These are phyloP conservation scores for Agonopterix arenella DNA, from an alignment of 2,888 invertebrate genomes.

Conservation along the genomic window DNA sequence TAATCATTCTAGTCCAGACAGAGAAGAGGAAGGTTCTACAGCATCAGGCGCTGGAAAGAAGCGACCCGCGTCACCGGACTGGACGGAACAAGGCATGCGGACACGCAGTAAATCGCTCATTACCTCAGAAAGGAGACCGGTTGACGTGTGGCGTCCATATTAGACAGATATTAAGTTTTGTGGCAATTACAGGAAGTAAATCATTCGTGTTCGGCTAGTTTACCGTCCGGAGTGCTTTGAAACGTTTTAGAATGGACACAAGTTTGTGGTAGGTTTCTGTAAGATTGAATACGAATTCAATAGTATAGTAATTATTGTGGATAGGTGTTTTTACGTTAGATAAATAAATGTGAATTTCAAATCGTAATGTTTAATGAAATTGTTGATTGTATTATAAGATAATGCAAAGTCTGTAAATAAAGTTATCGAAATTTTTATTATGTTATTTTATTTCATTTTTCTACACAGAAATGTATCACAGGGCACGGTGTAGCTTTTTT, in stretches of 20 bases:
- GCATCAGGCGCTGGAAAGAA: constrained; percentile 64
- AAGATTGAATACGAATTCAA: constrained; percentile 39
- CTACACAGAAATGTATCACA: neutral
- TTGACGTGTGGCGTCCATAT: constrained; percentile 90
- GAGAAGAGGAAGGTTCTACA: constrained; percentile 53
- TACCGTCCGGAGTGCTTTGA: constrained; percentile 45
- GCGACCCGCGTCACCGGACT: constrained; percentile 73
- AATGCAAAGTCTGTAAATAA: constrained; percentile 74
- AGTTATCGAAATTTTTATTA: constrained; percentile 64
- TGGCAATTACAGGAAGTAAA: constrained; percentile 22
- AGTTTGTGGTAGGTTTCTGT: constrained; percentile 21
- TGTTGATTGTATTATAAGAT: constrained; percentile 75
- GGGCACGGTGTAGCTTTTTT: too few species aligned
- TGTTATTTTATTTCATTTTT: neutral
- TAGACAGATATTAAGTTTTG: constrained; percentile 35
- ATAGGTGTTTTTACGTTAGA: constrained; percentile 70
- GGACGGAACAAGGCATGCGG: constrained; percentile 60
- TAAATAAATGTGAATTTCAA: constrained; percentile 69
- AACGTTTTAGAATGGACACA: constrained; percentile 22
- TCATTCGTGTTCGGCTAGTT: constrained; percentile 29
- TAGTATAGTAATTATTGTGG: constrained; percentile 51
- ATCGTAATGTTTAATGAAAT: constrained; percentile 62
- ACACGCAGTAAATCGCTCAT: constrained; percentile 64
- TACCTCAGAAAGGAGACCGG: constrained; percentile 68
- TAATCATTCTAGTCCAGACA: constrained; percentile 54